These are phyloP conservation scores for Microctonus aethiopoides DNA, from an alignment of 2,888 invertebrate species.

Conservation along the genomic window DNA sequence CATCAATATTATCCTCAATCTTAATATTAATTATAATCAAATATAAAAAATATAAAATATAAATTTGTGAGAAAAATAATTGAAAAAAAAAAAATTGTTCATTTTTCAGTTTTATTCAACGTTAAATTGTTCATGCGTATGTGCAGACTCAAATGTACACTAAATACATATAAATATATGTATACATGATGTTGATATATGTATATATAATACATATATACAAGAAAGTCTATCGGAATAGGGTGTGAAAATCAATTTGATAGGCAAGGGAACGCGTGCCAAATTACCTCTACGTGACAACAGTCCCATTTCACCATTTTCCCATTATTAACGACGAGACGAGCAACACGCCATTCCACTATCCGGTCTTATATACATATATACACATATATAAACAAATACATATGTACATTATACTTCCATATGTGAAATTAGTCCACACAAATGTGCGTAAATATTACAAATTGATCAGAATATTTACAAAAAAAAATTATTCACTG, in stretches of 20 bases:
- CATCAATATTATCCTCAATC: no score
- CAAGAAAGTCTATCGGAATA: slow-evolving; percentile 35
- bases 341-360: slow-evolving; percentile 46
- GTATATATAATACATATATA: slow-evolving; percentile 12
- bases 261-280: slow-evolving; percentile 64
- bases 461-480: no score
- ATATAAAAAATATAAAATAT: no score
- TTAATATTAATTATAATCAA: no score
- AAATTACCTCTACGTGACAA: slow-evolving; percentile 68
- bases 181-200: slow-evolving; percentile 1
- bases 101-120: no score
- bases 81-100: no score
- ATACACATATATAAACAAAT: no score
- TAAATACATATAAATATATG: not conserved
- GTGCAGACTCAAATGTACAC: no score
- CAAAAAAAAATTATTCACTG: not conserved
- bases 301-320: slow-evolving; percentile 64
- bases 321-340: slow-evolving; percentile 64
- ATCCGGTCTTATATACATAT: slow-evolving; percentile 23
- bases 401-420: no score
- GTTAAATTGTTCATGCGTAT: no score
- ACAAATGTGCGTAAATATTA: not conserved
- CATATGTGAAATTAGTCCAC: slow-evolving; percentile 17
- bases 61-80: no score
- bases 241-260: slow-evolving; percentile 65